Evolutionary conservation across 2,888 invertebrate species (phyloP), one percentile per base, ranked within the genome.

Genomic region (Escarpia spicata): DNA sequence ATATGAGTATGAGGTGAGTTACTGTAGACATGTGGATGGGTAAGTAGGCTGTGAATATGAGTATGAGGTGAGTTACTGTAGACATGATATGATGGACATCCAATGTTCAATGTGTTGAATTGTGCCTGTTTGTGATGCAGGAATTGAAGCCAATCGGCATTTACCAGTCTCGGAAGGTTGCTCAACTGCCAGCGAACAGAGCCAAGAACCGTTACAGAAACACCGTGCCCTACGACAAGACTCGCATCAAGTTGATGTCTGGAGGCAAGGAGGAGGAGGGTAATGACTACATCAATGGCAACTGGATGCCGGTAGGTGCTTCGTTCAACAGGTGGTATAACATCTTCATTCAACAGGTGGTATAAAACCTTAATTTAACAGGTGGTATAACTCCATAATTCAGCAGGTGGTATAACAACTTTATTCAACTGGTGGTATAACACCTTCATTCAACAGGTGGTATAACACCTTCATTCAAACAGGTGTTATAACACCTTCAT

Each of bases 201-300:
- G 99, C 99, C 60, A 99, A 99, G 97, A 99, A 99, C 97, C 94
- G 96, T 91, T 99, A 99, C 97, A 99, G 99, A 93, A 99, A 99
- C 97, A 99, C 99, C 96, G 97, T 99, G 95, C 99, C 99, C 0
- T 99, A 99, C 92, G 98, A 91, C 31, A 19, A 15, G 2, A 52
- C 91, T n/a, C 91, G 91, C 37, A 52, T 91, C 37, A 44, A 52
- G 19, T n/a, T 91, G 91, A 15, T 44, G 91, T 26, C 91, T 91
- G 91, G 91, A 19, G 91, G 31, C 26, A 37, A 26, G 44, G 97
- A 97, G 92, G 97, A 97, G 93, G 97, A 97, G 94, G 97, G 97
- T 92, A 97, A 97, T 0, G 98, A 98, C 96, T 98, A 98, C 94
- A 98, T 98, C 93, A 98, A 98, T 96, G 98, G 98, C 9, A 98